Base-by-base conservation (phyloP, 2,888 invertebrate species). In the Phaonia tiefii region DNA sequence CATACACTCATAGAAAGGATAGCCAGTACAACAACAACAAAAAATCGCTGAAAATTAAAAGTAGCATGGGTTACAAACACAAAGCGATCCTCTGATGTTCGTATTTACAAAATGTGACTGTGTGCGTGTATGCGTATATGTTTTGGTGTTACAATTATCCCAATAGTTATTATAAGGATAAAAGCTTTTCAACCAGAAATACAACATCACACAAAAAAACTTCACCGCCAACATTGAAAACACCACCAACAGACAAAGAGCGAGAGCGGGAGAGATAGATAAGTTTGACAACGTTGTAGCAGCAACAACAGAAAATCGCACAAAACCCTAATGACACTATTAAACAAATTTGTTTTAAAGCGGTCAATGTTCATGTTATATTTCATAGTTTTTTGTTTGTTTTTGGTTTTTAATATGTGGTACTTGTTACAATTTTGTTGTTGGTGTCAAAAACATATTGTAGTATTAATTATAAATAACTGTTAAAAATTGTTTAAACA, bases 341-440 rank as follows among this genome's bases (percentile, higher is more conserved):
- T 75, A 75, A 75, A 75, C 42, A 75, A 75, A 75, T 75, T 75
- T 69, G 60, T 69, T 75, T 75, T 69, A 75, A 75, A 75, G 60
- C 69, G 69, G 60, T 42, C 37, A 69, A 75, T 69, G 63, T 60
- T 46, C 22, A 25, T 71, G 70, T 46, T 44, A 17, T 17, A 20
- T 7, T 58, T 51, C 37, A 8, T 31, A 3, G 3, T 31, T 31
- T 8, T 31, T 3, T 31, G 3, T 3, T 31, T 31, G 31, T 31
- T 31, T 31, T 31, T 3, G 31, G 31, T 31, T 5, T 31, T 31
- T 31, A 31, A 8, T 31, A 31, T 31, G 51, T 20, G 31, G 31
- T 31, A 5, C 31, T 31, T 31, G 3, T 60, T 20, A 31, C 58
- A 31, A 31, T 31, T 31, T 31, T 13, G 15, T 49, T 15, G 15